These are phyloP conservation scores for Macrobrachium rosenbergii DNA, from an alignment of 1,140 invertebrate species.

Conservation along the genomic window DNA sequence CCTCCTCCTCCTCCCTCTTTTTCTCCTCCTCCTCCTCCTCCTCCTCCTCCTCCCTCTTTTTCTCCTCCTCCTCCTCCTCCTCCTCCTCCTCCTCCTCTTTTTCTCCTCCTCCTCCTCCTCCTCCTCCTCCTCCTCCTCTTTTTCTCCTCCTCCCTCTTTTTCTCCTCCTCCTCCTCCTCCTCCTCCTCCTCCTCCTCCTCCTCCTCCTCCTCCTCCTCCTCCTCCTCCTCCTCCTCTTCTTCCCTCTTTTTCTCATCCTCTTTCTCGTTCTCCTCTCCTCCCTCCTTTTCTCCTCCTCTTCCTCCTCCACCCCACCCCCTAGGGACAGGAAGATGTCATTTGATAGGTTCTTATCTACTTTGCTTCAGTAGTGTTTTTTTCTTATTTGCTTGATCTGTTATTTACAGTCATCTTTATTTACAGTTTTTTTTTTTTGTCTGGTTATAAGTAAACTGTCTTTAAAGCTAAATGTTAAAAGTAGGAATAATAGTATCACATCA, in stretches of 20 bases:
- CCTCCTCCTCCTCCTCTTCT: conserved; percentile 24
- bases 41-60: conserved; percentile 5
- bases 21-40: conserved; percentile 29
- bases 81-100: neutral
- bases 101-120: conserved; percentile 29
- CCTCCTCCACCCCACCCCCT: conserved; percentile 22
- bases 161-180: conserved; percentile 29
- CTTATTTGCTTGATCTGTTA: no score
- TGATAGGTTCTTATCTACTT: no score
- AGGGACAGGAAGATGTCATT: neutral
- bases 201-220: conserved; percentile 22
- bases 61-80: conserved; percentile 29
- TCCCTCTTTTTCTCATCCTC: conserved; percentile 13
- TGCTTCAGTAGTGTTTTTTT: no score
- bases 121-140: conserved; percentile 1
- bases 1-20: conserved; percentile 1
- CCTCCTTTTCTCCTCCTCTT: conserved; percentile 5
- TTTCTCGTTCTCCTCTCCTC: conserved; percentile 25
- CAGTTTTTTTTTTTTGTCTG: no score
- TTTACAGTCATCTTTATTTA: no score
- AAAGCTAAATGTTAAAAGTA: no score
- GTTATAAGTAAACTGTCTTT: no score
- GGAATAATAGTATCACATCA: no score
- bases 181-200: conserved; percentile 4
- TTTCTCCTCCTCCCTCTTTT: conserved; percentile 4